Base-by-base conservation (phyloP, 2,797 vertebrate genomes). In the Adrianichthys oophorus region DNA sequence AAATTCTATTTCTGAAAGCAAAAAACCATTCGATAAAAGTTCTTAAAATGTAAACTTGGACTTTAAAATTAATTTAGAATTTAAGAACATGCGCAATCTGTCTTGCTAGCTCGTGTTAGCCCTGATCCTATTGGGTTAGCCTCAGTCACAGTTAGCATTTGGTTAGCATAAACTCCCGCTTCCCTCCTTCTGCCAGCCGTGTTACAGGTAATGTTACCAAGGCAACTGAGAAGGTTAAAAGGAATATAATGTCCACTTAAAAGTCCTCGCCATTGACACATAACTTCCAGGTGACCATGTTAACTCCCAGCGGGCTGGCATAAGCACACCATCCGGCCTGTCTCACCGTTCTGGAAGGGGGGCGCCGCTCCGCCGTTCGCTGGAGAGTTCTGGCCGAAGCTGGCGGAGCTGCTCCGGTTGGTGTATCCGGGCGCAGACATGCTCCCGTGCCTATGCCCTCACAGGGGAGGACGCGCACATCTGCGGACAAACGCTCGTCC, bases 371-470 rank as follows among this genome's bases (percentile, higher is more conserved):
- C 87, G 5, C 90, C 90, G 72, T 90, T 91, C 80, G 82, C 73
- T 26, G 90, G 77, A 6, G 89, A 62, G 74, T 60, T 87, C 73
- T 77, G 79, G 73, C 67, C 79, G 87, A 80, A 81, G 73, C 84
- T 69, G 70, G 63, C 76, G 48, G 87, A 75, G 72, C 87, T 72
- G 73, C 74, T 88, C 18, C 77, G 78, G 76, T 90, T 89, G 0
- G 79, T 73, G 62, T 67, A 89, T 5, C 89, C 90, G 76, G 87
- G 89, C 48, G 90, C 77, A 62, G 92, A 93, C 92, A 93, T 93
- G 56, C 77, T 70, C 52, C 65, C 16, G 63, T 68, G 65, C 62
- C 74, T 61, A 76, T 13, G 50, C 47, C 84, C 67, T 46, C 62
- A 73, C 65, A 59, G 26, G 37, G 7, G 44, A 15, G 44, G 23